A percentile compares a stretch with the other conserved stretches of the same genome.
These are phyloP conservation scores for Bursaphelenchus okinawaensis DNA, from an alignment of 2,888 invertebrate genomes.

Conservation along the genomic window DNA sequence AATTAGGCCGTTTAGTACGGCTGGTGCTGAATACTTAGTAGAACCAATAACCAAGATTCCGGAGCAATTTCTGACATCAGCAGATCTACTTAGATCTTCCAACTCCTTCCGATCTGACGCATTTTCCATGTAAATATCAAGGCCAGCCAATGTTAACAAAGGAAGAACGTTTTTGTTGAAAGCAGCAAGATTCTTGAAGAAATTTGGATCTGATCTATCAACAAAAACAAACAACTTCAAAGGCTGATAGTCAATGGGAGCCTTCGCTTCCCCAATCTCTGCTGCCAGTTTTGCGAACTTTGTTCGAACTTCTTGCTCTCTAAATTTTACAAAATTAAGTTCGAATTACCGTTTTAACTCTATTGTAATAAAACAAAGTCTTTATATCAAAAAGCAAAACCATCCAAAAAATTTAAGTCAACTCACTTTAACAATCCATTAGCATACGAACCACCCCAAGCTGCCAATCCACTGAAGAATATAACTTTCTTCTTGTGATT, in stretches of 20 bases:
- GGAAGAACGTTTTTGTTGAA: conserved; percentile 14
- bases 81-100: background rate
- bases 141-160: background rate
- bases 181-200: conserved; percentile 1
- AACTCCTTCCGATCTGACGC: conserved; percentile 1
- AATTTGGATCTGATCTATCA: background rate
- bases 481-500: conserved; percentile 14
- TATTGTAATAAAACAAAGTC: background rate
- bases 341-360: background rate
- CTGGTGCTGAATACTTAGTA: background rate
- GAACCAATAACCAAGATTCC: conserved; percentile 1
- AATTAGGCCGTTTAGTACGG: conserved; percentile 9
- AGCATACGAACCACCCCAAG: conserved; percentile 2
- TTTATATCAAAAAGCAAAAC: background rate
- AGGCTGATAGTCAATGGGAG: conserved; percentile 7
- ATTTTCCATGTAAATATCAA: conserved; percentile 1
- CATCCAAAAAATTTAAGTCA: background rate
- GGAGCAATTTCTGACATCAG: conserved; percentile 9
- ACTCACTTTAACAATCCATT: background rate
- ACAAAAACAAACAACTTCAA: conserved; percentile 7
- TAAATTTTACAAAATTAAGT: background rate
- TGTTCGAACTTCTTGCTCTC: conserved; percentile 6
- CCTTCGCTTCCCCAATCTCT: background rate
- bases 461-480: conserved; percentile 6
- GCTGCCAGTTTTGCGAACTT: background rate